Percentiles rank a stretch among this genome's conserved stretches.
These are phyloP conservation scores for Mythimna loreyi DNA, from an alignment of 2,888 invertebrate species.

Conservation along the genomic window DNA sequence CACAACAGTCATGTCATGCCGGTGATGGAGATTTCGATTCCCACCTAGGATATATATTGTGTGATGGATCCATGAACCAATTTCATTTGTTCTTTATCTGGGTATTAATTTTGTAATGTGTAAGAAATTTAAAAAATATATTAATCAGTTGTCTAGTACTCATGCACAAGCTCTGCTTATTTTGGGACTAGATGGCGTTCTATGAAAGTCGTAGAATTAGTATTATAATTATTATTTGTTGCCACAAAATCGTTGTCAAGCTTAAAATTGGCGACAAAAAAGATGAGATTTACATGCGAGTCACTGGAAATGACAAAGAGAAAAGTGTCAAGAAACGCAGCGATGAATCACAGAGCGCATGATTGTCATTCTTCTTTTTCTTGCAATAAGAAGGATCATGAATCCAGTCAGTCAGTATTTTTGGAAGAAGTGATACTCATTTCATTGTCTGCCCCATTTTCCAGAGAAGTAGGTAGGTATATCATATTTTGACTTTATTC, in stretches of 20 bases:
- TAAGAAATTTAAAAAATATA: too few relatives aligned
- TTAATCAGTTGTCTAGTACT: too few relatives aligned
- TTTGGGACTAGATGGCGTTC: too few relatives aligned
- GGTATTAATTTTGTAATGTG: too few relatives aligned
- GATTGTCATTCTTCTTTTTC: constrained; percentile 14
- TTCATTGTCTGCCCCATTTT: background rate
- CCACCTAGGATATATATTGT: too few relatives aligned
- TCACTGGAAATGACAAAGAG: constrained; percentile 25
- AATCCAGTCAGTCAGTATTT: constrained; percentile 3
- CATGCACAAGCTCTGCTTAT: too few relatives aligned
- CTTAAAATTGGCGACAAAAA: constrained; percentile 21
- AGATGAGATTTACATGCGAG: constrained; percentile 1
- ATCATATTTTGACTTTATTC: background rate
- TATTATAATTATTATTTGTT: too few relatives aligned
- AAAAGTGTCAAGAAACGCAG: constrained; percentile 4
- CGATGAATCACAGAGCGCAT: constrained; percentile 25
- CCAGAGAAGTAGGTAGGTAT: background rate
- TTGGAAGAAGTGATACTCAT: background rate
- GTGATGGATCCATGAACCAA: too few relatives aligned
- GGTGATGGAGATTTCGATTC: too few relatives aligned
- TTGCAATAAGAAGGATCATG: background rate
- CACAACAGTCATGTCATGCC: too few relatives aligned
- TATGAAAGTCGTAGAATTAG: too few relatives aligned
- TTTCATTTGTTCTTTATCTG: too few relatives aligned
- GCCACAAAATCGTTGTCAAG: background rate